phyloP scores from a whole-genome alignment of 2,113 vertebrate species.

The Megaleporinus macrocephalus region DNA sequence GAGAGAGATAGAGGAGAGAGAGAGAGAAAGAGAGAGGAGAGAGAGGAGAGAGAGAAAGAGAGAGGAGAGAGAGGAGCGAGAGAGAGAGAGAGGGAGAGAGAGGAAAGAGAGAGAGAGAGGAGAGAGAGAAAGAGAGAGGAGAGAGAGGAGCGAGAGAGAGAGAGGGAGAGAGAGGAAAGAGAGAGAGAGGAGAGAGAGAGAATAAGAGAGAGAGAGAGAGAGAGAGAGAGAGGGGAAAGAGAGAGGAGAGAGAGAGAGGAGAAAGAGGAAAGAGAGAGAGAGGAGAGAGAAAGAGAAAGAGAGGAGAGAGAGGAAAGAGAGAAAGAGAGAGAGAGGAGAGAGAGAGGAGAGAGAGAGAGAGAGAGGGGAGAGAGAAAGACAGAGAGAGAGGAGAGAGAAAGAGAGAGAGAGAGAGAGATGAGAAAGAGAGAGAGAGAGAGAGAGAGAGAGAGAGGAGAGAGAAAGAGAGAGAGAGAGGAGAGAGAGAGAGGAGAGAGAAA shows the following conservation, averaged over 20 bases:
- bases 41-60: no score
- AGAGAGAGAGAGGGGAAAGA: no score
- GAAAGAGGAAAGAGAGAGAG: no score
- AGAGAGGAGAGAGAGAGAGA: slow-evolving; percentile 53
- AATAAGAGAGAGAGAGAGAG: slow-evolving; percentile 52
- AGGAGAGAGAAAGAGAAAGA: slow-evolving; percentile 54
- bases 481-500: slow-evolving; percentile 45
- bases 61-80: no score
- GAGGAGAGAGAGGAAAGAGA: slow-evolving; percentile 38
- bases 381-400: slow-evolving; percentile 12
- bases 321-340: slow-evolving; percentile 34
- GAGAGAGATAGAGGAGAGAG: slow-evolving; percentile 57
- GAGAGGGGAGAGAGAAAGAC: no score
- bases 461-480: slow-evolving; percentile 52
- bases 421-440: slow-evolving; percentile 53
- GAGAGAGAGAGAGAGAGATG: slow-evolving; percentile 48
- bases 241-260: slow-evolving; percentile 55
- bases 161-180: slow-evolving; percentile 21
- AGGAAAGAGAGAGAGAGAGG: slow-evolving; percentile 54
- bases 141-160: slow-evolving; percentile 56
- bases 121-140: no score
- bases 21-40: not conserved
- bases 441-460: no score
- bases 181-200: slow-evolving; percentile 36
- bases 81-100: not conserved